Evolutionary conservation across 2,888 invertebrate genomes (phyloP).

Genomic region (Stenodema calcarata): DNA sequence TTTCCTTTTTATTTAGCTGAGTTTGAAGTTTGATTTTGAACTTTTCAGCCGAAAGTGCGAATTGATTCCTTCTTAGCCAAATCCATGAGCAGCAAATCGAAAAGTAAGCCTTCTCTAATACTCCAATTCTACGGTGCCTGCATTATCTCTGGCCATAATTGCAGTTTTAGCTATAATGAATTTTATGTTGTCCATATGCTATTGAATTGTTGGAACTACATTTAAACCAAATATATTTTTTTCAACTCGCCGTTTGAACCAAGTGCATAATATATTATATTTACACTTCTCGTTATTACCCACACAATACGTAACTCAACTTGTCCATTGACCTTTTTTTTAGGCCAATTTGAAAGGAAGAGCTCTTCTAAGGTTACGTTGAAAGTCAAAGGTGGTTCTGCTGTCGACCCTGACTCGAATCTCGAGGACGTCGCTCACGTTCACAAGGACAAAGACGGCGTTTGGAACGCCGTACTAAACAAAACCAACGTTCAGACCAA

Average conservation of each 20-base stretch:
- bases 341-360: conserved; percentile 54
- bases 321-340: not conserved
- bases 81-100: conserved; percentile 14
- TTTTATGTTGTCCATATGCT: no score
- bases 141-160: no score
- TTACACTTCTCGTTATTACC: not conserved
- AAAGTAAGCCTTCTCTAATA: conserved; percentile 23
- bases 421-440: conserved; percentile 82
- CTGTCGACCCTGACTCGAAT: conserved; percentile 91
- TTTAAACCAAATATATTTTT: no score
- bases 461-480: conserved; percentile 82
- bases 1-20: not conserved
- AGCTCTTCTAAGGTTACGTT: conserved; percentile 67
- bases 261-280: no score
- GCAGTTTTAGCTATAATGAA: no score
- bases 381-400: conserved; percentile 81
- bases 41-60: conserved; percentile 33
- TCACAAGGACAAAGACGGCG: conserved; percentile 67
- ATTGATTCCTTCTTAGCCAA: conserved; percentile 10
- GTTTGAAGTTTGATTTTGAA: not conserved
- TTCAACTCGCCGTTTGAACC: no score
- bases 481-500: conserved; percentile 84
- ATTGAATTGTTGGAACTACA: no score
- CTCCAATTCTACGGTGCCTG: no score
- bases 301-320: not conserved